Conservation (phyloP, 2,797 vertebrate species). For the Typhlichthys subterraneus region DNA sequence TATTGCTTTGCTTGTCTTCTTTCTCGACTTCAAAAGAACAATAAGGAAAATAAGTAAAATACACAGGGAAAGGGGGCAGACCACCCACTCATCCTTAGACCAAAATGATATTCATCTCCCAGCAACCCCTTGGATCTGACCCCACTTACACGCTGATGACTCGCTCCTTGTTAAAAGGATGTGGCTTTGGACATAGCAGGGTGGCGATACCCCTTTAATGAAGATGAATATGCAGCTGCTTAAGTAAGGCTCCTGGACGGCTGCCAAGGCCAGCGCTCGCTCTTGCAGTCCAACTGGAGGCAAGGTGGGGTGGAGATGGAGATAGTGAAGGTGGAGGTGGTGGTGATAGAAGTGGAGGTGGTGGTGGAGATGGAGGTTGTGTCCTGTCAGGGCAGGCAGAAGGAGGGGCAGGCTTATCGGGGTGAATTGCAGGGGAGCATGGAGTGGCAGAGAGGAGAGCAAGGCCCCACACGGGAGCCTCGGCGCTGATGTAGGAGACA, state of each 20-base stretch:
- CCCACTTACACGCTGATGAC: conserved; percentile 53
- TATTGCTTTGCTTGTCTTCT: no score
- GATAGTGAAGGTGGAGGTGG: conserved; percentile 54
- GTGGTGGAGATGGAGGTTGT: conserved; percentile 55
- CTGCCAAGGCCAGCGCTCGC: conserved; percentile 71
- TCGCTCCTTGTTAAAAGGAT: conserved; percentile 74
- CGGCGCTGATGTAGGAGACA: conserved; percentile 20
- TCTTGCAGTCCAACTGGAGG: conserved; percentile 79
- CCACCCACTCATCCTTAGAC: conserved; percentile 35
- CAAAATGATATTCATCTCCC: conserved; percentile 35
- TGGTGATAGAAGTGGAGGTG: neutral
- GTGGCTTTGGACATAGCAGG: conserved; percentile 64
- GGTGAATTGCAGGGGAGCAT: conserved; percentile 25
- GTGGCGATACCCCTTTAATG: conserved; percentile 76
- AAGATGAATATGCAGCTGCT: conserved; percentile 84
- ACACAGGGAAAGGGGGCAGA: conserved; percentile 27
- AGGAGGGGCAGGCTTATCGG: conserved; percentile 17
- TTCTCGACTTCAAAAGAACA: neutral
- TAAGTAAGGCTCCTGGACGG: conserved; percentile 77
- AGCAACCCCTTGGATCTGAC: conserved; percentile 33
- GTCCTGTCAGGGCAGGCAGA: neutral
- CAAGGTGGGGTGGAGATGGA: conserved; percentile 50
- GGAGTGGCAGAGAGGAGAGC: conserved; percentile 9
- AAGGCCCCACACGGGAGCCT: neutral
- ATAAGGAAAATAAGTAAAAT: conserved; percentile 24